These are phyloP conservation scores for Platichthys flesus DNA, from an alignment of 2,113 vertebrate genomes.

Conservation along the genomic window DNA sequence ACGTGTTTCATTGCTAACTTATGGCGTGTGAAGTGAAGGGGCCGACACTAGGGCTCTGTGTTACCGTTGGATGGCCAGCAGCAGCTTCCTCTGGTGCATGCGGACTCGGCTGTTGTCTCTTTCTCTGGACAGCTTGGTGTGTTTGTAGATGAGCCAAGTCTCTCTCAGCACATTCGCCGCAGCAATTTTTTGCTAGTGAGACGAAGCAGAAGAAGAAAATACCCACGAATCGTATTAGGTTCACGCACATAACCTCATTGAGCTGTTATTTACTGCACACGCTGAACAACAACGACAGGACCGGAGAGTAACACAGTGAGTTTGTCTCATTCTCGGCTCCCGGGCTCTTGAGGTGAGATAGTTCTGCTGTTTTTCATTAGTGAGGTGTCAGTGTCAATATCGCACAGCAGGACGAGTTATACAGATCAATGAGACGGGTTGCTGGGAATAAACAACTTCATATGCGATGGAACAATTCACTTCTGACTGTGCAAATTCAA, in stretches of 20 bases:
- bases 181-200: slow-evolving; percentile 91
- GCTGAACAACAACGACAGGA: slow-evolving; percentile 18
- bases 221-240: slow-evolving; percentile 35
- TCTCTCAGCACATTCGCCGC: slow-evolving; percentile 98
- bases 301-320: neutral
- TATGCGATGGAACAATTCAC: no score
- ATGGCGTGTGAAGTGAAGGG: neutral
- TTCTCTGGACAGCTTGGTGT: slow-evolving; percentile 93
- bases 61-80: slow-evolving; percentile 99
- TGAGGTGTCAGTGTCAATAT: no score
- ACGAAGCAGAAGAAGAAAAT: slow-evolving; percentile 46
- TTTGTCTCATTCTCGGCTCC: neutral
- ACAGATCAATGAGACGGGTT: no score
- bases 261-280: slow-evolving; percentile 10
- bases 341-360: neutral
- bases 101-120: slow-evolving; percentile 91
- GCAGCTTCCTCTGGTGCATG: slow-evolving; percentile 97
- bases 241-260: slow-evolving; percentile 26
- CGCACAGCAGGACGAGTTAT: no score
- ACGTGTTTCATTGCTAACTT: no score
- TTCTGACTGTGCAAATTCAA: no score
- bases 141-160: slow-evolving; percentile 99
- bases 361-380: no score
- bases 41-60: slow-evolving; percentile 44
- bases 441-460: no score